These are phyloP conservation scores for Platichthys flesus DNA, from an alignment of 2,113 vertebrate genomes.

Conservation along the genomic window DNA sequence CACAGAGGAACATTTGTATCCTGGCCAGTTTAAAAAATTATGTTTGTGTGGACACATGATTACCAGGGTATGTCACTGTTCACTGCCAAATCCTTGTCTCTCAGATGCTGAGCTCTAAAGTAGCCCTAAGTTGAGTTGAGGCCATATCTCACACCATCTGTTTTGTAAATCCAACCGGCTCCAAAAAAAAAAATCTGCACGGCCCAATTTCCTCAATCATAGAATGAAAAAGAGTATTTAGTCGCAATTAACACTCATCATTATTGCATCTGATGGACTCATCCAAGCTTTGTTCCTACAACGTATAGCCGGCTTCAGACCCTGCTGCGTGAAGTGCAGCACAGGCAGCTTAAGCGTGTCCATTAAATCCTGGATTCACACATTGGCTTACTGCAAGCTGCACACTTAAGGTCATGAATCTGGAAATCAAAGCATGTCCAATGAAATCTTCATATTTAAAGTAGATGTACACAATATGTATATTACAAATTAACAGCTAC, in stretches of 20 bases:
- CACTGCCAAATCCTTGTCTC: slow-evolving; percentile 57
- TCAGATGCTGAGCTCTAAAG: slow-evolving; percentile 62
- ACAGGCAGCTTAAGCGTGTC: background rate
- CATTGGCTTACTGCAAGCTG: slow-evolving; percentile 28
- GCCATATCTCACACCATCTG: slow-evolving; percentile 70
- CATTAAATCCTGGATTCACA: slow-evolving; percentile 33
- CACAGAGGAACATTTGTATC: slow-evolving; percentile 35
- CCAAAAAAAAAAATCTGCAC: slow-evolving; percentile 26
- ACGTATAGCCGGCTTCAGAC: slow-evolving; percentile 30
- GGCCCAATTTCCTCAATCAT: slow-evolving; percentile 17
- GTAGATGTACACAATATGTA: background rate
- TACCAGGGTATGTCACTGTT: slow-evolving; percentile 56
- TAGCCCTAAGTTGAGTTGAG: slow-evolving; percentile 59
- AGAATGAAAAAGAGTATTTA: slow-evolving; percentile 17
- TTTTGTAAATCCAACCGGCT: slow-evolving; percentile 58
- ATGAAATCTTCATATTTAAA: slow-evolving; percentile 5
- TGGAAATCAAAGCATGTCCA: slow-evolving; percentile 6
- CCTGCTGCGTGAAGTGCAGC: background rate
- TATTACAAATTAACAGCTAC: background rate
- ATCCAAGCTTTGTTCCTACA: slow-evolving; percentile 7
- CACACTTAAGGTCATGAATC: slow-evolving; percentile 15
- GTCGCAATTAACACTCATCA: slow-evolving; percentile 34
- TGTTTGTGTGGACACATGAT: slow-evolving; percentile 58
- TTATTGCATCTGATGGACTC: slow-evolving; percentile 30
- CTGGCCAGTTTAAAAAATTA: slow-evolving; percentile 45